These are phyloP conservation scores for Melanotaenia maccullochi DNA, from an alignment of 2,797 vertebrate genomes.

Conservation along the genomic window DNA sequence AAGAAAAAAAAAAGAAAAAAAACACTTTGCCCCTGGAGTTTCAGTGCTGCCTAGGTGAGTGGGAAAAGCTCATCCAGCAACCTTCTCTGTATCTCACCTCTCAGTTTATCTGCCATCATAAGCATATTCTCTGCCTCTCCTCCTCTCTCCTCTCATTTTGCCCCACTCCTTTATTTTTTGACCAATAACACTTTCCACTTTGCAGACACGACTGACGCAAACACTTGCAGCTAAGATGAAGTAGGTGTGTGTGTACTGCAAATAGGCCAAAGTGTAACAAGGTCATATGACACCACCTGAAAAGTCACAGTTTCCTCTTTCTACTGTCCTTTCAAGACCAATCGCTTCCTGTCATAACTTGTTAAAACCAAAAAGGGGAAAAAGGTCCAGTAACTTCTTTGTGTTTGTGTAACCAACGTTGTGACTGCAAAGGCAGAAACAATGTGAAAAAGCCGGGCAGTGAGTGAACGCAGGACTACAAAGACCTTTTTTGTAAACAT, in stretches of 20 bases:
- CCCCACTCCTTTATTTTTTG: slow-evolving; percentile 36
- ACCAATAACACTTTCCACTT: slow-evolving; percentile 18
- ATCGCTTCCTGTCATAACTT: slow-evolving; percentile 49
- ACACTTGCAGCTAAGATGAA: slow-evolving; percentile 9
- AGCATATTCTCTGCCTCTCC: slow-evolving; percentile 45
- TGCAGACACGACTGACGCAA: slow-evolving; percentile 27
- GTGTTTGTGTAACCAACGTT: slow-evolving; percentile 17
- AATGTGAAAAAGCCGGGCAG: slow-evolving; percentile 9
- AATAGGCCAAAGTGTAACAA: slow-evolving; percentile 15
- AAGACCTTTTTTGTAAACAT: background rate
- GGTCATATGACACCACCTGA: slow-evolving; percentile 54
- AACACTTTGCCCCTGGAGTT: slow-evolving; percentile 44
- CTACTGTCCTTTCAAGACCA: slow-evolving; percentile 23
- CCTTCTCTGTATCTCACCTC: slow-evolving; percentile 45
- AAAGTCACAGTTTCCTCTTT: slow-evolving; percentile 48
- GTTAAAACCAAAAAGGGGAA: slow-evolving; percentile 45
- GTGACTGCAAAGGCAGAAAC: slow-evolving; percentile 13
- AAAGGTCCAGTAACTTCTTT: slow-evolving; percentile 23
- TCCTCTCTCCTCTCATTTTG: slow-evolving; percentile 23
- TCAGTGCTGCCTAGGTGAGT: slow-evolving; percentile 33
- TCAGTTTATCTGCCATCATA: slow-evolving; percentile 56
- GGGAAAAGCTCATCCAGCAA: slow-evolving; percentile 42
- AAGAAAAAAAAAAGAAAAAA: slow-evolving; percentile 11
- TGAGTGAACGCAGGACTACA: background rate
- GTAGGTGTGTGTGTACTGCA: background rate